A percentile compares a stretch with the other conserved stretches of the same genome.
Evolutionary conservation across 1,140 invertebrate species (phyloP).

Genomic region (Nasonia giraulti): DNA sequence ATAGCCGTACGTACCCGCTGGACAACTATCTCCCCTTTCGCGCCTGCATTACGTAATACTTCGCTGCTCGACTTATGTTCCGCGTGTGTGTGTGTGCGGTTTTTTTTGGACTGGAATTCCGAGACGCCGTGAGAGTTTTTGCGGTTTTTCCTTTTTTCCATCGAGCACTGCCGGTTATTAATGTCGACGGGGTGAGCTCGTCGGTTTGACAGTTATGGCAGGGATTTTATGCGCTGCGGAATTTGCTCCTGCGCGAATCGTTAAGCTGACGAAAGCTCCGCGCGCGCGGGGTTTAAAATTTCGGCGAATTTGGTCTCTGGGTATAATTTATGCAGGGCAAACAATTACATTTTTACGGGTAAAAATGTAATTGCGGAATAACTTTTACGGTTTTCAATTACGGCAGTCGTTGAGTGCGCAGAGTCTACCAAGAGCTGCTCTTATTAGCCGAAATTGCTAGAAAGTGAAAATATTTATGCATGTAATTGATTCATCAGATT

Average conservation of each 20-base stretch:
- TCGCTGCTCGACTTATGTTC: constrained; percentile 9
- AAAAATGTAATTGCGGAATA: background rate
- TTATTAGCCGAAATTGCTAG: constrained; percentile 27
- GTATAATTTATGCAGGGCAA: background rate
- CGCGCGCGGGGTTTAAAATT: too few relatives aligned
- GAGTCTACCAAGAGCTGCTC: background rate
- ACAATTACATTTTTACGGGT: background rate
- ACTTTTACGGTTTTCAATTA: background rate
- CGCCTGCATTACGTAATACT: constrained; percentile 31
- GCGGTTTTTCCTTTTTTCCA: background rate
- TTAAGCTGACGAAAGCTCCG: too few relatives aligned
- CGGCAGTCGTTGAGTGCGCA: background rate
- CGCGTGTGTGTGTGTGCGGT: too few relatives aligned
- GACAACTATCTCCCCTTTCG: constrained; percentile 52
- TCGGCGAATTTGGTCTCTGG: background rate
- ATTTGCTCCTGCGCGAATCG: background rate
- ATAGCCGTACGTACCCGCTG: constrained; percentile 17
- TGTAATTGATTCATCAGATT: constrained; percentile 16
- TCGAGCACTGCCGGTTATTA: background rate
- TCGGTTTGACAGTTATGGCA: background rate
- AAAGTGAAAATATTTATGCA: constrained; percentile 33
- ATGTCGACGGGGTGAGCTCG: background rate
- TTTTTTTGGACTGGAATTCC: background rate
- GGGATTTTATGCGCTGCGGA: background rate
- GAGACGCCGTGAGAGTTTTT: background rate